phyloP scores from a whole-genome alignment of 2,888 invertebrate genomes.

The Cryptophagus acutangulus region DNA sequence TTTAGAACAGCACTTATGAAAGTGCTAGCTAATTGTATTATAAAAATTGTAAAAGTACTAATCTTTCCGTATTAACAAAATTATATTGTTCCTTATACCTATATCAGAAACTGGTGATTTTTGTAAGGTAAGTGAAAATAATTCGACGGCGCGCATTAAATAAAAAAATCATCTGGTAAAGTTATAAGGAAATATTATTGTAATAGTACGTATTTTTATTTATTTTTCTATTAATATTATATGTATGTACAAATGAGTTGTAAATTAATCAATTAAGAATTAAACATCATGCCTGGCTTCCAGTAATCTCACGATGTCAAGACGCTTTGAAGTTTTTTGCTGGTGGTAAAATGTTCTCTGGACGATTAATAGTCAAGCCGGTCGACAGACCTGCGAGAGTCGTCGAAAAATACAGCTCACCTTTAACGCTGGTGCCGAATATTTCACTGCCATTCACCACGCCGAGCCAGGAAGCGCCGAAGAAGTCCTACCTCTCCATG shows the following conservation, averaged over 20 bases:
- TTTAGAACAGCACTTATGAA: no score
- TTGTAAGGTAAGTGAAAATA: no score
- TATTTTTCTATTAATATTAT: constrained; percentile 1
- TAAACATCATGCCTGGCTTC: constrained; percentile 30
- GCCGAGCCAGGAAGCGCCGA: constrained; percentile 14
- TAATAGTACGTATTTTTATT: constrained; percentile 1
- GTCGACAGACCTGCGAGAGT: constrained; percentile 17
- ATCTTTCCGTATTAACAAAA: no score
- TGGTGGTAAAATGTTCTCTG: constrained; percentile 32
- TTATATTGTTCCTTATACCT: no score
- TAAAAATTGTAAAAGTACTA: no score
- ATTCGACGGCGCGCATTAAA: no score
- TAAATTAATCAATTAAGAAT: background rate
- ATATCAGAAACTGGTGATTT: no score
- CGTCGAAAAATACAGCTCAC: constrained; percentile 31
- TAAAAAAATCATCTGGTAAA: no score
- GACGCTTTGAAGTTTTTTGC: constrained; percentile 42
- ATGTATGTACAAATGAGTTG: constrained; percentile 1
- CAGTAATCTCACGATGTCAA: constrained; percentile 47
- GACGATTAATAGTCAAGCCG: constrained; percentile 34
- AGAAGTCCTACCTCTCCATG: constrained; percentile 18
- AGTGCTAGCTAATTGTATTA: no score
- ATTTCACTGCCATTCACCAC: constrained; percentile 32
- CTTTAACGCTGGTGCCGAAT: constrained; percentile 19
- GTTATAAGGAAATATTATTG: no score